A percentile compares a stretch with the other conserved stretches of the same genome.
These are phyloP conservation scores for Cataglyphis hispanica DNA, from an alignment of 1,140 invertebrate species.

Conservation along the genomic window DNA sequence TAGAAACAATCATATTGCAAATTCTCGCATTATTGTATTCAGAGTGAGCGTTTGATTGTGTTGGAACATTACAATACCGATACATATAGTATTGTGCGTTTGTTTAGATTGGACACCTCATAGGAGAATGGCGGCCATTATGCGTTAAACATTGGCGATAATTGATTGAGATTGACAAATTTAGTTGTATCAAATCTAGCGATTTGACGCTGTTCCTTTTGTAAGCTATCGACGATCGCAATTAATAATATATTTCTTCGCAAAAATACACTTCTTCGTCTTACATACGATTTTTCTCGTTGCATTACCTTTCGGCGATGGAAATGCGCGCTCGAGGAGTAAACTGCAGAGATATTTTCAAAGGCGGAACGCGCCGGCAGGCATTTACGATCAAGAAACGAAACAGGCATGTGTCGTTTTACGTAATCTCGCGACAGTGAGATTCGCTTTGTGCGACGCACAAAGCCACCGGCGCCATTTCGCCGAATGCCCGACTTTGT, in stretches of 20 bases:
- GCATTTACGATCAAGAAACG: slow-evolving; percentile 64
- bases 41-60: neutral
- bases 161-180: neutral
- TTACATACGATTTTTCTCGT: neutral
- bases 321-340: neutral
- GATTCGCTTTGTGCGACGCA: slow-evolving; percentile 67
- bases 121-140: slow-evolving; percentile 17
- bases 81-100: neutral
- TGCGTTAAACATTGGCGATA: neutral
- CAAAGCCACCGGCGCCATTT: slow-evolving; percentile 66
- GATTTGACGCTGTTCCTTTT: neutral
- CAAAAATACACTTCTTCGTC: neutral
- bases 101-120: slow-evolving; percentile 21
- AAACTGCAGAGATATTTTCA: slow-evolving; percentile 52
- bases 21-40: neutral
- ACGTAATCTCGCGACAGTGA: slow-evolving; percentile 65
- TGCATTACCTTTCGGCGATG: neutral
- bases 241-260: neutral
- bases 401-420: slow-evolving; percentile 73
- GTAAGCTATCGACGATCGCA: neutral
- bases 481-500: slow-evolving; percentile 68
- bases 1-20: neutral
- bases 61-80: neutral
- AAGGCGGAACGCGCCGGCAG: slow-evolving; percentile 11
- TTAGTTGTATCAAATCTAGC: neutral